Base-by-base conservation (phyloP, 2,113 vertebrate species). In the Ploceus nigricollis region DNA sequence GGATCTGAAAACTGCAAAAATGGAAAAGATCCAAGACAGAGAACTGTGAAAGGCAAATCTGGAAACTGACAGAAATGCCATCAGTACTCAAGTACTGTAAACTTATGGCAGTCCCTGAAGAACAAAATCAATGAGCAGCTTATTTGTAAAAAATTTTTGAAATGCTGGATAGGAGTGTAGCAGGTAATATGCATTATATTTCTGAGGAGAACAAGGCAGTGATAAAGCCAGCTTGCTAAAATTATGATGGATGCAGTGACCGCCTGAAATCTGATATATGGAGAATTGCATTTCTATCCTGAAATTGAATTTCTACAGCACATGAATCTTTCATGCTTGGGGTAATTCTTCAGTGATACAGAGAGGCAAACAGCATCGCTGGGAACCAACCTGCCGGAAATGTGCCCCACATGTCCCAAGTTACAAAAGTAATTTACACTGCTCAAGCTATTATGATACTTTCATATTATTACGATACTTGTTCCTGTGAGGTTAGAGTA, bases 281-380 rank as follows among this genome's bases (percentile, higher is more conserved):
- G 39, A 86, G 78, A 91, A 87, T 79, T 63, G 33, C n/a, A 33
- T 88, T 96, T 93, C 51, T 95, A 1, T 68, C 83, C 71, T 93
- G 71, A 95, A 94, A 78, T 20, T 70, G 57, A 81, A 86, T 96
- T 94, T 86, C 60, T 93, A 48, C 72, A 83, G 69, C 75, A 86
- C 48, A 73, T 73, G 80, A 93, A 82, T 95, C 82, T 93, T 87
- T 88, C 66, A 83, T 51, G 65, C 56, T 70, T 17, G 3, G 54
- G 66, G 30, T 90, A 91, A 92, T 86, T 95, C 92, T 90, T 71
- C 80, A 81, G 51, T n/a, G 88, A 86, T 68, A 50, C 9, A 40
- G 71, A 66, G 82, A 81, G 56, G 58, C 71, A 79, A 51, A 80
- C 44, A 73, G 71, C 85, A 81, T 94, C 76, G 45, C 79, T 78